Evolutionary conservation across 30 jellyfish, hydroid and myxozoan genomes (phyloP).

Genomic region (Cassiopea andromeda): DNA sequence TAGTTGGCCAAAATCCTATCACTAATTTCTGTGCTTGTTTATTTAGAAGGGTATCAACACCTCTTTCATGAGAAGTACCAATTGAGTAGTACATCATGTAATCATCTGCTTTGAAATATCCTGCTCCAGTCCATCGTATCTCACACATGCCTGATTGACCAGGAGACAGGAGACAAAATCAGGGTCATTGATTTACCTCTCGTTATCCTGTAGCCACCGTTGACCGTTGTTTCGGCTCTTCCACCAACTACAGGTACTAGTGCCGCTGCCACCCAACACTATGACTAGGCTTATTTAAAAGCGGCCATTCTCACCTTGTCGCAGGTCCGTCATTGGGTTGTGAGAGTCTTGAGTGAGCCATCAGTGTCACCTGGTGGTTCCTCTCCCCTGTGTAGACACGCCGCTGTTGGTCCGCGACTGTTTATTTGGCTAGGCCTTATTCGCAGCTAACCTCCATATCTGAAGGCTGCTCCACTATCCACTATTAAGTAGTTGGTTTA

Average conservation of each 20-base stretch:
- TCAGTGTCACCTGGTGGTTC: conserved; percentile 4
- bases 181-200: background rate
- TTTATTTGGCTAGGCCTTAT: too few relatives aligned
- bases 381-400: background rate
- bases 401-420: background rate
- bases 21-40: too few relatives aligned
- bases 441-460: too few relatives aligned
- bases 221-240: background rate
- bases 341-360: background rate
- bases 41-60: conserved; percentile 28
- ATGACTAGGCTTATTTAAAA: too few relatives aligned
- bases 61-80: conserved; percentile 26
- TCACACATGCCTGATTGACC: conserved; percentile 22
- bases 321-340: too few relatives aligned
- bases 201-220: too few relatives aligned
- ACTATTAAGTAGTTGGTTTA: too few relatives aligned
- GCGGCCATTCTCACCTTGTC: too few relatives aligned
- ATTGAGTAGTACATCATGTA: conserved; percentile 2
- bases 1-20: background rate
- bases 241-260: conserved; percentile 35
- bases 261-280: background rate
- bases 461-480: too few relatives aligned
- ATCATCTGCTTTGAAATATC: background rate
- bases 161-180: background rate
- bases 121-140: background rate